phyloP scores from a whole-genome alignment of 2,797 vertebrate species.

The Enteromius mattozi region DNA sequence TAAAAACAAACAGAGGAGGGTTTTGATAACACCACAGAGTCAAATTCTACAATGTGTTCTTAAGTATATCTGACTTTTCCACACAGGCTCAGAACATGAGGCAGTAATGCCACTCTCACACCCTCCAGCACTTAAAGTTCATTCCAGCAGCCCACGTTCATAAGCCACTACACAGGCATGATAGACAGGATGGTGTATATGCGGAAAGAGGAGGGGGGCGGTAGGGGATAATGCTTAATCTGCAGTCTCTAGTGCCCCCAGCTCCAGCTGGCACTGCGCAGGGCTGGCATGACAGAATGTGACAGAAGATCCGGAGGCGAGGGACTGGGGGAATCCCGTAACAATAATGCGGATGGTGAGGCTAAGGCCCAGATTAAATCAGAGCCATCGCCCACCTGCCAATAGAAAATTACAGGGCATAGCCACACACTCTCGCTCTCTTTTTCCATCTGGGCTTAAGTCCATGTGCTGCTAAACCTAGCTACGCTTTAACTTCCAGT shows the following conservation, averaged over 20 bases:
- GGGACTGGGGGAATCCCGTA: constrained; percentile 81
- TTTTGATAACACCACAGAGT: constrained; percentile 64
- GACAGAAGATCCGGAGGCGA: constrained; percentile 78
- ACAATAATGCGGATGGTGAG: constrained; percentile 80
- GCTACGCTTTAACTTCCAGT: constrained; percentile 27
- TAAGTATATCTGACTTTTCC: constrained; percentile 5
- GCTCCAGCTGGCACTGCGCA: constrained; percentile 77
- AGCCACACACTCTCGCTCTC: constrained; percentile 54
- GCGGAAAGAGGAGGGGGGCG: constrained; percentile 46
- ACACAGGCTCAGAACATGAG: constrained; percentile 65
- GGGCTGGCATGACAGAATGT: constrained; percentile 82
- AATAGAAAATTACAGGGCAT: constrained; percentile 79
- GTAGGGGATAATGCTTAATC: constrained; percentile 54
- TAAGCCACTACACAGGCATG: constrained; percentile 60
- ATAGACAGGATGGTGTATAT: constrained; percentile 65
- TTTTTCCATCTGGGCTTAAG: constrained; percentile 40
- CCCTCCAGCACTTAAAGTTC: constrained; percentile 68
- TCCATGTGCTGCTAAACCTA: constrained; percentile 28
- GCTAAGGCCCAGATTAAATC: constrained; percentile 82
- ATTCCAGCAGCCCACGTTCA: constrained; percentile 54
- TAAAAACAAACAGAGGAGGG: constrained; percentile 6
- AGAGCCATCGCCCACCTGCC: constrained; percentile 81
- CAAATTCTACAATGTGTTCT: constrained; percentile 44
- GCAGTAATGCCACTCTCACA: constrained; percentile 67
- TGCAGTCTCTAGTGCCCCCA: constrained; percentile 70